These are phyloP conservation scores for Alethe diademata DNA, from an alignment of 2,113 vertebrate species.

Conservation along the genomic window DNA sequence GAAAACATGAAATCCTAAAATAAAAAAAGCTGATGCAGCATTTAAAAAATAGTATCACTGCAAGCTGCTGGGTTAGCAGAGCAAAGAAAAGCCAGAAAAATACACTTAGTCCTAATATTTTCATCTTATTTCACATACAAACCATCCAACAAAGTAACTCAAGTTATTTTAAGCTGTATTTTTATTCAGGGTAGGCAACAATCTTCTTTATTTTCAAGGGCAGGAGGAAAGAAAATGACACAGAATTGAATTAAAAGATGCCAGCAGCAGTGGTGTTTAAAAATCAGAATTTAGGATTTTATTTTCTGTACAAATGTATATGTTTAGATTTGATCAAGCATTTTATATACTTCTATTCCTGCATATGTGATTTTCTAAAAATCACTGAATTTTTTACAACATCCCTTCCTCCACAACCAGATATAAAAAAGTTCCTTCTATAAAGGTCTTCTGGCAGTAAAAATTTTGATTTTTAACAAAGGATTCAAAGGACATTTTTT, in stretches of 20 bases:
- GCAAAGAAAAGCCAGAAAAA: neutral
- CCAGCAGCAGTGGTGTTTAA: neutral
- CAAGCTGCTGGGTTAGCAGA: neutral
- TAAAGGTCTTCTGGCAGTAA: neutral
- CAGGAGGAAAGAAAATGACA: neutral
- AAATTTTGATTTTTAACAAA: neutral
- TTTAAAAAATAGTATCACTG: neutral
- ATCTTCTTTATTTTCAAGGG: neutral
- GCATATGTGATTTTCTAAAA: fast-evolving
- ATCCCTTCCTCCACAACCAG: neutral
- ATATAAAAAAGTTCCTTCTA: neutral
- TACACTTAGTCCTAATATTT: neutral
- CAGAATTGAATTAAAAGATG: neutral
- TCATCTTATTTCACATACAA: neutral
- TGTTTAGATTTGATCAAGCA: neutral
- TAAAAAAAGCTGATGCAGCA: neutral
- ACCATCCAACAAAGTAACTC: neutral
- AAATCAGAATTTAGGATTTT: neutral
- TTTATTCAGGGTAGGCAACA: neutral
- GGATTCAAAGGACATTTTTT: neutral
- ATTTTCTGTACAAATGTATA: neutral
- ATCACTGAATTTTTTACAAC: neutral
- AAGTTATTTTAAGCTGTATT: neutral
- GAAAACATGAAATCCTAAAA: neutral
- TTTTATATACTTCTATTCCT: neutral